Conservation (phyloP, 2,888 invertebrate species). For the Herminia tarsipennalis region DNA sequence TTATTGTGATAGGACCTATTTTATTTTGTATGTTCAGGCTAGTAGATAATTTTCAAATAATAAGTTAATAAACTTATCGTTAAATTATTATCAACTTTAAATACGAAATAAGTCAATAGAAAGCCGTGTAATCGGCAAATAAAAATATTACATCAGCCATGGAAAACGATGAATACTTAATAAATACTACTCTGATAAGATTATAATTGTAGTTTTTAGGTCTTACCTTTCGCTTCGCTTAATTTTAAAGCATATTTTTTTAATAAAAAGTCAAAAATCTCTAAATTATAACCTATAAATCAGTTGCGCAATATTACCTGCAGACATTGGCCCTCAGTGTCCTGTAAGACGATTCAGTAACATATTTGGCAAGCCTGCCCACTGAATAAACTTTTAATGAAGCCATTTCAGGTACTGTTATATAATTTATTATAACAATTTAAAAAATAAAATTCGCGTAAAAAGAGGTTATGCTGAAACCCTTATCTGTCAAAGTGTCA, state of each 20-base stretch:
- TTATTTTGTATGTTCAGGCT: too few species aligned
- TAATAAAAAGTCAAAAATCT: conserved; percentile 18
- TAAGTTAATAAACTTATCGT: too few species aligned
- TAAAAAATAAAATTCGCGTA: conserved; percentile 30
- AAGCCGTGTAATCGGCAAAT: neutral
- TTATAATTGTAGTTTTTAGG: neutral
- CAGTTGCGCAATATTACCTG: conserved; percentile 84
- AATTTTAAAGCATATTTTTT: neutral
- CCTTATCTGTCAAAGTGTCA: conserved; percentile 37
- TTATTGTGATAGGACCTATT: too few species aligned
- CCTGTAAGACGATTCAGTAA: conserved; percentile 77
- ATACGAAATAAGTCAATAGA: too few species aligned
- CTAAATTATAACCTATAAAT: conserved; percentile 52
- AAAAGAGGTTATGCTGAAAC: conserved; percentile 62
- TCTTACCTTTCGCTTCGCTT: neutral
- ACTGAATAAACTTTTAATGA: conserved; percentile 80
- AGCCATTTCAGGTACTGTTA: conserved; percentile 68
- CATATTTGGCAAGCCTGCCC: conserved; percentile 76
- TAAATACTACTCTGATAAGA: neutral
- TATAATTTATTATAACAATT: conserved; percentile 36
- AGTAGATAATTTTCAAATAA: too few species aligned
- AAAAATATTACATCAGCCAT: conserved; percentile 32
- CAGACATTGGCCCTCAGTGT: conserved; percentile 69
- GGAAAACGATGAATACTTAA: neutral
- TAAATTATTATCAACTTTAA: too few species aligned